Base-by-base conservation (phyloP, 1,140 invertebrate species). In the Danaus plexippus region DNA sequence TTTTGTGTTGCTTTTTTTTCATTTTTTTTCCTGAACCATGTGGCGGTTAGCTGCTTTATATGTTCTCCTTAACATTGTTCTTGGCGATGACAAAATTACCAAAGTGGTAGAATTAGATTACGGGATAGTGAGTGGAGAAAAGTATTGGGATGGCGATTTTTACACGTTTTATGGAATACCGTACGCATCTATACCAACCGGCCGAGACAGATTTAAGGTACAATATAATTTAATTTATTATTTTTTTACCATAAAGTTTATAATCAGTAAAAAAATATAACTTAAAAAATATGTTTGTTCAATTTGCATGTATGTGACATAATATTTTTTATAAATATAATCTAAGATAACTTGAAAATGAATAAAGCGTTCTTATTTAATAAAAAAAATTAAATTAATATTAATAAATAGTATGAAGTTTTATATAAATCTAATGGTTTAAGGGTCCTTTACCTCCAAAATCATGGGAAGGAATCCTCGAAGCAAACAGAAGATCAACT, bases 121-220 rank as follows among this genome's bases (percentile, higher is more conserved):
- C 15, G 80, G 80, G 0, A 45, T 40, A 9, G 71, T 86, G 3
- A 61, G 57, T 11, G 83, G 78, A 9, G 67, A 70, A 9, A 84
- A 83, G 15, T 83, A 74, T 53, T 86, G 80, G 80, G 64, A 77
- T 69, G 83, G 80, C 8, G 79, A 84, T 45, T 84, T 69, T 48
- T 81, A 73, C 63, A 74, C 81, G 48, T 86, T 83, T 32, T 83
- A 73, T 49, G 79, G 83, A 8, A 61, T 86, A 0, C 83, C 83
- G 0, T 86, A 80, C 42, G 83, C 83, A 0, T 73, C 57, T 11
- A 71, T 66, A 1, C 83, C 83, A 0, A 78, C 56, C 1, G 83
- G 83, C 11, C 59, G 69, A 15, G 74, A 86, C 47, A 62, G 57
- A 11, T 86, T 71, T 69, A 76, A 86, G 75, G 83, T 86, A 15